A percentile compares a stretch with the other conserved stretches of the same genome.
phyloP scores from a whole-genome alignment of 2,888 invertebrate genomes.

The Muschampia plurimacula region DNA sequence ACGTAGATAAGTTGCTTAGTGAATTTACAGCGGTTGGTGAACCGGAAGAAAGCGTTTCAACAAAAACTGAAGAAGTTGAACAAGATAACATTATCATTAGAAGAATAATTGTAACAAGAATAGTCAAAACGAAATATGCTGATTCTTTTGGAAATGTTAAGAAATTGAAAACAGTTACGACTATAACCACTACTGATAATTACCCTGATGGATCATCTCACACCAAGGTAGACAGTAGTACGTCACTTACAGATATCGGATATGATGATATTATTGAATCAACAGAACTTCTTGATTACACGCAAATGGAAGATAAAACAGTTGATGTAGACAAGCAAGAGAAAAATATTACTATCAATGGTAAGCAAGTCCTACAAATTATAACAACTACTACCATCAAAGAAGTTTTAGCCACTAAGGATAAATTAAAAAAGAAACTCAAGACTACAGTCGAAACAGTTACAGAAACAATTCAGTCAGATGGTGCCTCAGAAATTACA shows the following conservation, averaged over 20 bases:
- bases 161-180: constrained; percentile 73
- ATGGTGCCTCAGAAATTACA: constrained; percentile 73
- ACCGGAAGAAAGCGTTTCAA: constrained; percentile 68
- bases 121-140: constrained; percentile 68
- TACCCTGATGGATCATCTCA: constrained; percentile 78
- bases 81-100: constrained; percentile 61
- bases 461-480: constrained; percentile 69
- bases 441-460: constrained; percentile 73
- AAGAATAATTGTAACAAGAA: constrained; percentile 67
- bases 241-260: constrained; percentile 69
- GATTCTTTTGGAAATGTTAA: constrained; percentile 60
- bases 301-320: constrained; percentile 63
- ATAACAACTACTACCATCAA: constrained; percentile 72
- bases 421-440: constrained; percentile 68
- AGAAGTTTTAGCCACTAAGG: constrained; percentile 65
- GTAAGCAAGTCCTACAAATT: constrained; percentile 66
- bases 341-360: constrained; percentile 62
- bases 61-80: constrained; percentile 68
- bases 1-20: constrained; percentile 67
- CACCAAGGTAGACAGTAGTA: constrained; percentile 72
- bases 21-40: constrained; percentile 58
- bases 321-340: constrained; percentile 65
- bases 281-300: constrained; percentile 64
- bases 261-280: constrained; percentile 54
- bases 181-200: constrained; percentile 71